Percentiles rank a stretch among this genome's conserved stretches.
Conservation (phyloP, 2,797 vertebrate genomes). For the Percopsis omiscomaycus region DNA sequence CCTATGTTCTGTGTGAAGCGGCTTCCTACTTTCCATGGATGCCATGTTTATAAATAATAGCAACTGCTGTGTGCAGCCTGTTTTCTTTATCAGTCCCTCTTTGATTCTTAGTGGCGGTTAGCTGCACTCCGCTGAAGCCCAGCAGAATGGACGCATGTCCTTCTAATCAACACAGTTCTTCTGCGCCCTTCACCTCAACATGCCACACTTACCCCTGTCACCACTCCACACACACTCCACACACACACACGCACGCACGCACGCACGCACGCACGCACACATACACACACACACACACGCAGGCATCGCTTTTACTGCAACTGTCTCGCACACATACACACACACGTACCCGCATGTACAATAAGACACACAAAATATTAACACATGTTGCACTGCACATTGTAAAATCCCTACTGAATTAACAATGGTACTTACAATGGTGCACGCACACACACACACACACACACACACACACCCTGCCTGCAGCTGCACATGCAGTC, state of each 20-base stretch:
- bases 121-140: too few species aligned
- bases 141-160: constrained; percentile 23
- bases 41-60: too few species aligned
- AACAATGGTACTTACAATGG: not conserved
- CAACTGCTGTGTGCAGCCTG: not conserved
- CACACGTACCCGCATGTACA: constrained; percentile 3
- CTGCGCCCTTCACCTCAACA: constrained; percentile 55
- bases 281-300: constrained; percentile 18
- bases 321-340: constrained; percentile 2
- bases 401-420: not conserved
- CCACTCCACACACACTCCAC: constrained; percentile 25
- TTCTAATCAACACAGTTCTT: constrained; percentile 48
- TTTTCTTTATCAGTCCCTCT: not conserved
- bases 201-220: constrained; percentile 48
- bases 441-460: constrained; percentile 15
- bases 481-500: constrained; percentile 62
- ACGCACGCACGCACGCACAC: constrained; percentile 12
- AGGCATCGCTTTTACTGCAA: constrained; percentile 26
- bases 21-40: too few species aligned
- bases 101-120: not conserved
- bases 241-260: not conserved
- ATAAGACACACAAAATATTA: not conserved
- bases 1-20: too few species aligned
- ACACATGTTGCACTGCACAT: not conserved
- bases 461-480: constrained; percentile 22